These are phyloP conservation scores for Myanophis thanlyinensis DNA, from an alignment of 2,113 vertebrate species.

Conservation along the genomic window DNA sequence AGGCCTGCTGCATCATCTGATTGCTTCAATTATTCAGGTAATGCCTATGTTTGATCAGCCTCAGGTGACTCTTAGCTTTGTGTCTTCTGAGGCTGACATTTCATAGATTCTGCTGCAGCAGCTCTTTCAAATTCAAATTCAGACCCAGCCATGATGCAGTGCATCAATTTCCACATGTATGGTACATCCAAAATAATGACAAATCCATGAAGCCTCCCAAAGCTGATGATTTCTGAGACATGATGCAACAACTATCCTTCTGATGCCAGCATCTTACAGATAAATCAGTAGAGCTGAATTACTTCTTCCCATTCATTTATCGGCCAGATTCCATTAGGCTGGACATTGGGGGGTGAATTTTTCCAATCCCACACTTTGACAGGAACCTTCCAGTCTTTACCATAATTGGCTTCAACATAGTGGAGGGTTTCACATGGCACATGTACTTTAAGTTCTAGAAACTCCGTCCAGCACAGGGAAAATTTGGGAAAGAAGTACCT, in stretches of 20 bases:
- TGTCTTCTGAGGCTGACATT: background rate
- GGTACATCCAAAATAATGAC: background rate
- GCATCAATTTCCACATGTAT: background rate
- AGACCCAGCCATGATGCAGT: background rate
- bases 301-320: constrained; percentile 83
- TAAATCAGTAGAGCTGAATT: constrained; percentile 80
- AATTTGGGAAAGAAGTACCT: constrained; percentile 83
- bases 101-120: background rate
- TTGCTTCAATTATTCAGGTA: background rate
- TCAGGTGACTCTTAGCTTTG: background rate
- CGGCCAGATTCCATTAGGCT: constrained; percentile 84
- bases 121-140: background rate
- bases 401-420: constrained; percentile 86
- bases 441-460: constrained; percentile 78
- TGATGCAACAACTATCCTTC: background rate
- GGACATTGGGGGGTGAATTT: constrained; percentile 80
- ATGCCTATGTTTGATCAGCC: background rate
- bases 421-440: constrained; percentile 83
- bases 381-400: constrained; percentile 81
- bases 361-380: constrained; percentile 88
- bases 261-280: background rate
- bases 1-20: background rate
- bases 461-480: constrained; percentile 85
- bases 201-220: background rate
- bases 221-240: background rate